Evolutionary conservation across 1,140 invertebrate genomes (phyloP), one percentile per base, ranked within the genome.

Genomic region (Drosophila lowei): DNA sequence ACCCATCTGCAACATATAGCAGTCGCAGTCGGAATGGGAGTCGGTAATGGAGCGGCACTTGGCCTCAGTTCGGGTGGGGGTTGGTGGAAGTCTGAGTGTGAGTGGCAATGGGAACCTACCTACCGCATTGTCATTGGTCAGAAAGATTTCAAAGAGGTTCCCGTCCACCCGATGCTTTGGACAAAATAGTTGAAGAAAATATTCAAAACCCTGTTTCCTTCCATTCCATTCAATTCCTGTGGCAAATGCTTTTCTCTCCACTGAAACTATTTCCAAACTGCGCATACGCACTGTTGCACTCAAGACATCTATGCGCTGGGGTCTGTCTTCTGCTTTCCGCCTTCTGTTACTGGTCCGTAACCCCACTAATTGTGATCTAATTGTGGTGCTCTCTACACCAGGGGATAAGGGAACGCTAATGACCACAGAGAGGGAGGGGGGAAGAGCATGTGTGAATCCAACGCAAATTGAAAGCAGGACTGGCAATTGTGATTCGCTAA

Each of bases 241-340:
- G 64, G 61, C 49, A 47, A 66, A 41, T 41, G 41, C 53, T 9
- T 30, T 30, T 9, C 30, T 25, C 23, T 11, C 2, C 2, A 44
- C 59, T 6, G 3, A 44, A 68, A 68, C 65, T 68, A 67, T 67
- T 67, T 30, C 15, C 15, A 11, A 48, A 68, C 68, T 68, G 52
- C 66, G 67, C 64, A 68, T 68, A 68, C 63, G 66, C 65, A 67
- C 65, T 57, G 64, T 68, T 68, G 66, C 44, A 16, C 65, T 4
- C 0, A 13, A 42, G 38, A 16, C 49, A 46, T 54, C 53, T 46
- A 42, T 13, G 25, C 34, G 15, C 16, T 38, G 3, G 4, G 23
- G 0, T 25, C 23, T 23, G 23, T 5, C 23, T 25, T 25, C 23
- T 25, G 23, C 23, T 25, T 25, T 25, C 4, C 5, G 23, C 23